A percentile compares a stretch with the other conserved stretches of the same genome.
Conservation (phyloP, 2,113 vertebrate genomes). For the Geothlypis trichas region DNA sequence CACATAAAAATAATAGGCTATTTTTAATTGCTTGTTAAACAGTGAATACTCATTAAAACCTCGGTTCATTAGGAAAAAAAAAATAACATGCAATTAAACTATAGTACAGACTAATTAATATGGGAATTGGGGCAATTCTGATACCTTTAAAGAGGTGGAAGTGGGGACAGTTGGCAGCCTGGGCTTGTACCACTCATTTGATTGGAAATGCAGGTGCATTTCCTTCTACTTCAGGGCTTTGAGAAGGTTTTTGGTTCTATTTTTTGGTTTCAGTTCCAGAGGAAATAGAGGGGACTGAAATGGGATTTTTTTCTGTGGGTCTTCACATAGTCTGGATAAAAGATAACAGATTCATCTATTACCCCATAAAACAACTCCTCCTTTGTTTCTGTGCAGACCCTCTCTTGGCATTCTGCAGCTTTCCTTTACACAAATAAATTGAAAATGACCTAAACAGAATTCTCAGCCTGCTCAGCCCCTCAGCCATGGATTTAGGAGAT, state of each 20-base stretch:
- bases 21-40: conserved; percentile 16
- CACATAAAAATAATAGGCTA: background rate
- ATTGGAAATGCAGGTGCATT: background rate
- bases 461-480: background rate
- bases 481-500: background rate
- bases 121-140: conserved; percentile 26
- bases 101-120: conserved; percentile 45
- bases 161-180: background rate
- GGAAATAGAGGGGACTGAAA: background rate
- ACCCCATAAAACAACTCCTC: background rate
- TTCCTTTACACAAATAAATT: background rate
- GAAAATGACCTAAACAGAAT: background rate
- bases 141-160: background rate
- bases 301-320: background rate
- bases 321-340: background rate
- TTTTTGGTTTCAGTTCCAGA: background rate
- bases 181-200: background rate
- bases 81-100: background rate
- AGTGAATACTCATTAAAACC: conserved; percentile 26
- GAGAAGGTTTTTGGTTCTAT: background rate
- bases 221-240: background rate
- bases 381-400: background rate
- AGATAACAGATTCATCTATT: background rate
- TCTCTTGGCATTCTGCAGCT: background rate
- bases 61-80: background rate